Conservation (phyloP, 2,888 invertebrate genomes). For the Polymixis lichenea region DNA sequence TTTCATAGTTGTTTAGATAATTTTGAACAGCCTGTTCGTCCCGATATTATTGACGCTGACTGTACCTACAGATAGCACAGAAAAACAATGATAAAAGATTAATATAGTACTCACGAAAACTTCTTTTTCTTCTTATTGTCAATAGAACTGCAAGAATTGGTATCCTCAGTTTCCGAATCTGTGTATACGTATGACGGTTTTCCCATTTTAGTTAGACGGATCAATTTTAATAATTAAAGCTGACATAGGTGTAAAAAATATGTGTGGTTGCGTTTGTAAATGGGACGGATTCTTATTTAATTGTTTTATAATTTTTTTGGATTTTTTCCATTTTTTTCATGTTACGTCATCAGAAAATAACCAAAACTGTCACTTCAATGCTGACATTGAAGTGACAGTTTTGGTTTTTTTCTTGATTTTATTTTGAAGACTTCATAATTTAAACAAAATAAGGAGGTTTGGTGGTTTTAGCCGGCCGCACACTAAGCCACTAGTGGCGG, state of each 20-base stretch:
- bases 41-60: no score
- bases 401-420: background rate
- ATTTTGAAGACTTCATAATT: background rate
- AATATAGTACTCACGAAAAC: conserved; percentile 74
- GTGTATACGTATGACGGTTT: conserved; percentile 73
- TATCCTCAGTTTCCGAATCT: conserved; percentile 78
- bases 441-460: background rate
- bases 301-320: conserved; percentile 15
- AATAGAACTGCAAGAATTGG: conserved; percentile 71
- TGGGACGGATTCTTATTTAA: conserved; percentile 24
- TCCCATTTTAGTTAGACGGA: conserved; percentile 71
- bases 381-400: conserved; percentile 13
- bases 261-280: background rate
- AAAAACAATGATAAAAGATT: background rate
- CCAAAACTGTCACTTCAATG: no score
- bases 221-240: conserved; percentile 10
- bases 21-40: no score
- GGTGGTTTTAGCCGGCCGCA: no score
- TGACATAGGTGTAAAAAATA: background rate
- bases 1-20: no score
- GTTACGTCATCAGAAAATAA: background rate
- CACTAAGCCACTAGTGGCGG: no score
- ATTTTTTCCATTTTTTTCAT: conserved; percentile 26
- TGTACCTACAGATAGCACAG: background rate
- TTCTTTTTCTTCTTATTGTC: conserved; percentile 80